Percentiles rank a stretch among this genome's conserved stretches.
phyloP scores from a whole-genome alignment of 2,888 invertebrate species.

The Ophioninae sp. region DNA sequence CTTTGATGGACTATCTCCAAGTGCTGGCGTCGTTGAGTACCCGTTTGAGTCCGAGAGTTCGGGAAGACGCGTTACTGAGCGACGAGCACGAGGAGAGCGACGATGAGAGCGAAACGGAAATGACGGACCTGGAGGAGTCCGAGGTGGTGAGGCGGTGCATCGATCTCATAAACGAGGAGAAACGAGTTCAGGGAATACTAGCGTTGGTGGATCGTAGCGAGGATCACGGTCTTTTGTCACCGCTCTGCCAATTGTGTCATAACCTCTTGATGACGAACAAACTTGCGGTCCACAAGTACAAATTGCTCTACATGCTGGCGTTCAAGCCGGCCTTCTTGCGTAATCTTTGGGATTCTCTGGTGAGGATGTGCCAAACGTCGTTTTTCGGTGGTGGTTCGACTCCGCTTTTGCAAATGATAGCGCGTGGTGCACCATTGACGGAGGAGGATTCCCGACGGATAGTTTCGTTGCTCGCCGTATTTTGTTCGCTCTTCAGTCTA shows the following conservation, averaged over 20 bases:
- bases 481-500: constrained; percentile 91
- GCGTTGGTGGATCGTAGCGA: constrained; percentile 82
- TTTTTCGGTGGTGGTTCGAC: constrained; percentile 82
- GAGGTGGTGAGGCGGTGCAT: constrained; percentile 84
- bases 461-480: constrained; percentile 90
- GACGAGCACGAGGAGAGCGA: constrained; percentile 82
- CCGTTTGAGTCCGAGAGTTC: constrained; percentile 81
- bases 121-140: constrained; percentile 83
- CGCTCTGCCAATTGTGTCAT: constrained; percentile 91
- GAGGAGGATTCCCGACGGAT: constrained; percentile 85
- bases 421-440: constrained; percentile 85
- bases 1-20: constrained; percentile 82
- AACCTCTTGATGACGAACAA: constrained; percentile 91
- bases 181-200: constrained; percentile 83
- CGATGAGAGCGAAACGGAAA: constrained; percentile 83
- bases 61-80: constrained; percentile 79
- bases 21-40: constrained; percentile 83
- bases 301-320: constrained; percentile 90
- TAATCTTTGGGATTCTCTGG: constrained; percentile 86
- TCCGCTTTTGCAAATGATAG: constrained; percentile 85
- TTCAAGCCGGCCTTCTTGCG: constrained; percentile 90
- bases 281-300: constrained; percentile 92
- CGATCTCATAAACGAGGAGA: constrained; percentile 86
- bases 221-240: constrained; percentile 84
- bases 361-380: constrained; percentile 81